Base-by-base conservation (phyloP, 2,113 vertebrate genomes). In the Helogale parvula region DNA sequence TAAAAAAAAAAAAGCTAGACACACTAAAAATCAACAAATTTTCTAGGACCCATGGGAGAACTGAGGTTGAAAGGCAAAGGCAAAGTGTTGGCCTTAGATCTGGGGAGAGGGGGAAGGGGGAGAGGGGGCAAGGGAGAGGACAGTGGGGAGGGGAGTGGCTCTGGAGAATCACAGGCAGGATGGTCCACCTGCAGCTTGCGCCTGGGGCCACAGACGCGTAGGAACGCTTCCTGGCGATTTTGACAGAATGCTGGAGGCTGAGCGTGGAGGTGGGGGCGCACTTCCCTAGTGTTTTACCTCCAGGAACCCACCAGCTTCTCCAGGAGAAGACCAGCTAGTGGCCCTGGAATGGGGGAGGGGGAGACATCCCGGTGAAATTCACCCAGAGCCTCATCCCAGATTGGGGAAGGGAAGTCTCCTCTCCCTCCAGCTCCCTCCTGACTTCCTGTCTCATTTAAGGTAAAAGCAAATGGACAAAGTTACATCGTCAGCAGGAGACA, bases 81-180 rank as follows among this genome's bases (percentile, higher is more conserved):
- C 41, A 29, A 38, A 17, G 10, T 7, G 66, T 35, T 19, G 4
- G 35, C 1, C 71, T 21, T 52, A 16, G 12, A 11, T 25, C 33
- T 47, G 71, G 71, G n/a, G 63, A 66, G 14, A 41, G 0, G 0
- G 52, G 3, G 16, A 0, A 1, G 52, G 50, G 50, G 12, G 13
- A 3, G 50, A n/a, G 47, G 47, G 12, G 47, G 11, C 12, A 11
- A 7, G 47, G 47, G 47, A 10, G 7, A 9, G 41, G 41, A 41
- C 41, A 41, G 41, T 41, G 47, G 47, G 47, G 47, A 50, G 47
- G n/a, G 21, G 5, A 41, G 41, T 41, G 5, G 14, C 3, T 2
- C 72, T 2, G 13, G 54, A 57, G 35, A 11, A 47, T 25, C 21
- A 4, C 38, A 4, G 41, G 11, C 13, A 33, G 57, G 17, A 31